phyloP scores from a whole-genome alignment of 1,140 invertebrate species.

The Galleria mellonella region DNA sequence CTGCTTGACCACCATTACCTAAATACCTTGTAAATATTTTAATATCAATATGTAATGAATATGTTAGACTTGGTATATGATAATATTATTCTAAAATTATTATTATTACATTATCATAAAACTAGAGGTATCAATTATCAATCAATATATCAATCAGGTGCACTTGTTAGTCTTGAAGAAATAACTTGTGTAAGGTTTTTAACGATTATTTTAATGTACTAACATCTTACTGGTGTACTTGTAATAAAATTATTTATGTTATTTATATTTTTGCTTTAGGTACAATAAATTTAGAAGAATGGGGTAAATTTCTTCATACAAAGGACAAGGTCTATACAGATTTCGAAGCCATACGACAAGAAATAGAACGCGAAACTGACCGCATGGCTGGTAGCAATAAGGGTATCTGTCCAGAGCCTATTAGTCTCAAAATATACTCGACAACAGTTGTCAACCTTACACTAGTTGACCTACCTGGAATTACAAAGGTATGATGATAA shows the following conservation, averaged over 20 bases:
- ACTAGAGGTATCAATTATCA: no score
- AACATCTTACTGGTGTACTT: no score
- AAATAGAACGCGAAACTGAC: slow-evolving; percentile 97
- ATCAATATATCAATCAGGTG: no score
- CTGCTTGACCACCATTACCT: slow-evolving; percentile 1
- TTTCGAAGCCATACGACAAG: slow-evolving; percentile 92
- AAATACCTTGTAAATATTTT: no score
- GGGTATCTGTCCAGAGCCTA: slow-evolving; percentile 96
- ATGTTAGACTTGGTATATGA: no score
- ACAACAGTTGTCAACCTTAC: slow-evolving; percentile 96
- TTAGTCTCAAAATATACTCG: slow-evolving; percentile 97
- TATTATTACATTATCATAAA: no score
- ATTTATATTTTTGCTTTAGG: slow-evolving; percentile 72
- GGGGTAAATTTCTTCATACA: slow-evolving; percentile 96
- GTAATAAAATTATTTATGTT: no score
- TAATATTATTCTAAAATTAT: no score
- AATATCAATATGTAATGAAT: no score
- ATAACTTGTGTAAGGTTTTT: no score
- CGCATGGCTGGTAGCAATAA: slow-evolving; percentile 96
- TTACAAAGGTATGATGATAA: slow-evolving; percentile 88
- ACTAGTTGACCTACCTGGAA: slow-evolving; percentile 97
- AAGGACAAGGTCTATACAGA: slow-evolving; percentile 93
- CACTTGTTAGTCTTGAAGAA: no score
- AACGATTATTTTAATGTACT: no score
- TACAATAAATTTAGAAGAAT: slow-evolving; percentile 92